Base-by-base conservation (phyloP, 2,113 vertebrate species). In the human (Homo sapiens) region DNA sequence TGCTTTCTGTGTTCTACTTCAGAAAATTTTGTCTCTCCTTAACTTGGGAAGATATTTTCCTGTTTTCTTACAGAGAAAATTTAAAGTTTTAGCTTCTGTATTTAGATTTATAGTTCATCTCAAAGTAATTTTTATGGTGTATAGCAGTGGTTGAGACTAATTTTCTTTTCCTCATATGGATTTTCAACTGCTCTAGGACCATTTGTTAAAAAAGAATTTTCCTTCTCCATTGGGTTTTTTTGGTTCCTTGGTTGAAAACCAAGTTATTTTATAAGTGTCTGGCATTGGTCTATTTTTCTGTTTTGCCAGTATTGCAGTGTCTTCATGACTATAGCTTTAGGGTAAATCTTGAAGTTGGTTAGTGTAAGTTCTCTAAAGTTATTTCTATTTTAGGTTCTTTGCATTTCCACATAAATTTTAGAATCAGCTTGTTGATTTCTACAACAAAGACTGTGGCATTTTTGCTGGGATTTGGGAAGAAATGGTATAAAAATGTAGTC, bases 351-450 rank as follows among this genome's bases (percentile, higher is more conserved):
- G 22, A 95, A 55, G n/a, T 73, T 81, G 27, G 20, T 73, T 81
- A 95, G 64, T 43, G 1, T 81, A 35, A 92, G 64, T 92, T 23
- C 43, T 81, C 16, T 72, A 64, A 81, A 64, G 12, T 52, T 81
- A 5, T 52, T 92, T 45, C 82, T 92, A 23, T 30, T 75, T 4
- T 66, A 83, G 57, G 57, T 35, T 17, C 38, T 59, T 84, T 83
- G 32, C 48, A 84, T 68, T 85, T 85, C 40, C 61, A 80, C 43
- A 64, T 75, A 81, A 14, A 75, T 75, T 94, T 94, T 81, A 86
- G 45, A 90, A 48, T 55, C 18, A 90, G 5, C 13, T 86, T 90
- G 45, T 73, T 94, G 79, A 90, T 81, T 80, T 96, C 73, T 66
- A 81, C 25, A 48, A 32, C 76, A 76, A 38, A 14, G 1, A 1